phyloP scores from a whole-genome alignment of 2,888 invertebrate genomes.

The Rhabditoides inermis region DNA sequence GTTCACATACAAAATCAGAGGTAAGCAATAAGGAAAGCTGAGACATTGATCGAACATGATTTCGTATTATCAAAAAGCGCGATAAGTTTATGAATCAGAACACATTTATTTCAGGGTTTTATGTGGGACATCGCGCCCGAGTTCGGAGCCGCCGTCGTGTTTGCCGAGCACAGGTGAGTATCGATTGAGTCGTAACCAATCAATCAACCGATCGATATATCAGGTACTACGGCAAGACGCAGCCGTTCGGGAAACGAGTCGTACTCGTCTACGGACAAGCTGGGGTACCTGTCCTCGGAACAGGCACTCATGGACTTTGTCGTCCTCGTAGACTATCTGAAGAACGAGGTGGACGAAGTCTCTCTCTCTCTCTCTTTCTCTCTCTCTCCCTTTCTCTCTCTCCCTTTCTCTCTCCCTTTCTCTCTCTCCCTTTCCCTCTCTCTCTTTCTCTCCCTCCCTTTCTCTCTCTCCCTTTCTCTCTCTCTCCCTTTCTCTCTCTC shows the following conservation, averaged over 20 bases:
- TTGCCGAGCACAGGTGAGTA: conserved; percentile 94
- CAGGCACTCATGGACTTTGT: conserved; percentile 92
- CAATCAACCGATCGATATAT: no score
- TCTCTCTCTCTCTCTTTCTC: background rate
- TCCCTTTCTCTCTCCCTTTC: no score
- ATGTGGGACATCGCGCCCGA: conserved; percentile 80
- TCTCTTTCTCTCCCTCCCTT: no score
- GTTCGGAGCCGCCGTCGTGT: conserved; percentile 73
- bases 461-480: no score
- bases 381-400: no score
- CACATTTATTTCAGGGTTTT: conserved; percentile 63
- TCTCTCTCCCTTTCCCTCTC: no score
- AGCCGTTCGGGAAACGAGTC: conserved; percentile 79
- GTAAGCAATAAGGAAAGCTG: background rate
- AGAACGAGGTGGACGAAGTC: conserved; percentile 50
- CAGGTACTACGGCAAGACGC: conserved; percentile 81
- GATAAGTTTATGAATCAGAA: background rate
- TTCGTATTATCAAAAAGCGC: background rate
- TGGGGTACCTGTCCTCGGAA: conserved; percentile 70
- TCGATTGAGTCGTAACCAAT: no score
- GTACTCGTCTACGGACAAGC: conserved; percentile 50
- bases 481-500: no score
- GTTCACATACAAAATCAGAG: background rate
- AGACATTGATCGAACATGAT: no score
- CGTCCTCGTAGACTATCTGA: conserved; percentile 65